Evolutionary conservation across 2,113 vertebrate species (phyloP).

Genomic region (Merops nubicus): DNA sequence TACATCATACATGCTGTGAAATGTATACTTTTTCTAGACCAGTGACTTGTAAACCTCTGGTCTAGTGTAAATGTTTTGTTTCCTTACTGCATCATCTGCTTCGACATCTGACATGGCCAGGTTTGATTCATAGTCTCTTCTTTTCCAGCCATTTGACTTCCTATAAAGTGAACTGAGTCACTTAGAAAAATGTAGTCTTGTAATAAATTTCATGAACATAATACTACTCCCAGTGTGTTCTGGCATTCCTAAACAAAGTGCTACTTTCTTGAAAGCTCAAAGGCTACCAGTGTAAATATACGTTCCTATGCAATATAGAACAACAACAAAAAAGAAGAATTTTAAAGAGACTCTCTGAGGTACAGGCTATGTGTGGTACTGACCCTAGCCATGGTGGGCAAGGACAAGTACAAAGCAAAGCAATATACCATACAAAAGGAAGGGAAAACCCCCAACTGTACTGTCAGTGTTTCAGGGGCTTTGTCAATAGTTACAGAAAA

Average conservation of each 20-base stretch:
- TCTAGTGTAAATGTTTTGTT: background rate
- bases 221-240: background rate
- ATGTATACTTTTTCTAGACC: background rate
- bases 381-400: background rate
- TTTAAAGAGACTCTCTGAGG: background rate
- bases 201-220: background rate
- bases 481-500: background rate
- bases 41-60: background rate
- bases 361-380: fast-evolving
- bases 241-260: background rate
- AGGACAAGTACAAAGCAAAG: background rate
- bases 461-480: background rate
- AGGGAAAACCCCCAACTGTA: background rate
- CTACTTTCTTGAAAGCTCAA: background rate
- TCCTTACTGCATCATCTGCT: background rate
- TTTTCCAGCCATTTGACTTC: background rate
- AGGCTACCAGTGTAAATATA: background rate
- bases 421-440: background rate
- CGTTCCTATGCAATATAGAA: background rate
- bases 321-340: background rate
- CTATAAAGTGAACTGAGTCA: background rate
- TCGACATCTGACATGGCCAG: background rate
- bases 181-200: background rate
- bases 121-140: background rate
- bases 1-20: background rate